These are phyloP conservation scores for Brachyhypopomus occidentalis DNA, from an alignment of 2,113 vertebrate species.

Conservation along the genomic window DNA sequence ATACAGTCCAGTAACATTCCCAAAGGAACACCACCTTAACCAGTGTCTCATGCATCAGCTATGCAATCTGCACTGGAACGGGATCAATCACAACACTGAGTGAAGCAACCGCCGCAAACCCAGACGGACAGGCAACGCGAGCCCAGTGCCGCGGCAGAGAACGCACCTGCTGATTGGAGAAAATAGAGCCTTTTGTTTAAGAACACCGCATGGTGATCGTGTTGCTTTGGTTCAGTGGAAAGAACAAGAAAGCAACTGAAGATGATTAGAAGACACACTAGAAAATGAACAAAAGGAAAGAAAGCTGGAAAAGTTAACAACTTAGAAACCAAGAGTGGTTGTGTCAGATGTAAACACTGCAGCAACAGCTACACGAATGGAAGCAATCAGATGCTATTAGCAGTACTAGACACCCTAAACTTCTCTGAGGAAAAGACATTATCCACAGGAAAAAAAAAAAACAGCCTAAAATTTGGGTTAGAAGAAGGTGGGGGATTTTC, in stretches of 20 bases:
- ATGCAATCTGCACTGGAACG: slow-evolving; percentile 11
- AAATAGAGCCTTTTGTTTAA: background rate
- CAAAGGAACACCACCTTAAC: background rate
- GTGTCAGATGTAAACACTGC: slow-evolving; percentile 59
- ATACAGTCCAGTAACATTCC: slow-evolving; percentile 42
- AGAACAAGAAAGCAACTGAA: slow-evolving; percentile 64
- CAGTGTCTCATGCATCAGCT: slow-evolving; percentile 32
- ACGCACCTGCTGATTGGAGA: background rate
- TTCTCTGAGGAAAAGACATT: slow-evolving; percentile 1
- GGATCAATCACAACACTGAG: slow-evolving; percentile 21
- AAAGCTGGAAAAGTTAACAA: slow-evolving; percentile 68
- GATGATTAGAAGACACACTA: slow-evolving; percentile 55
- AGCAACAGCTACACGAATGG: slow-evolving; percentile 61
- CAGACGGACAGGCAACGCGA: slow-evolving; percentile 60
- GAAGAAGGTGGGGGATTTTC: slow-evolving; percentile 3
- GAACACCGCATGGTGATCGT: slow-evolving; percentile 26
- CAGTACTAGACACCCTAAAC: slow-evolving; percentile 54
- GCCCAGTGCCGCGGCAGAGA: slow-evolving; percentile 54
- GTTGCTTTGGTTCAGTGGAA: slow-evolving; percentile 52
- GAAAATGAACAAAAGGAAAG: slow-evolving; percentile 36
- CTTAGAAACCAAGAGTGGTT: slow-evolving; percentile 67
- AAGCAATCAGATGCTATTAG: slow-evolving; percentile 69
- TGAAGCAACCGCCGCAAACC: slow-evolving; percentile 13
- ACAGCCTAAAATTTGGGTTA: background rate
- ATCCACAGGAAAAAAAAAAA: slow-evolving; percentile 4